phyloP scores from a whole-genome alignment of 2,797 vertebrate species.

The Amniataba percoides region DNA sequence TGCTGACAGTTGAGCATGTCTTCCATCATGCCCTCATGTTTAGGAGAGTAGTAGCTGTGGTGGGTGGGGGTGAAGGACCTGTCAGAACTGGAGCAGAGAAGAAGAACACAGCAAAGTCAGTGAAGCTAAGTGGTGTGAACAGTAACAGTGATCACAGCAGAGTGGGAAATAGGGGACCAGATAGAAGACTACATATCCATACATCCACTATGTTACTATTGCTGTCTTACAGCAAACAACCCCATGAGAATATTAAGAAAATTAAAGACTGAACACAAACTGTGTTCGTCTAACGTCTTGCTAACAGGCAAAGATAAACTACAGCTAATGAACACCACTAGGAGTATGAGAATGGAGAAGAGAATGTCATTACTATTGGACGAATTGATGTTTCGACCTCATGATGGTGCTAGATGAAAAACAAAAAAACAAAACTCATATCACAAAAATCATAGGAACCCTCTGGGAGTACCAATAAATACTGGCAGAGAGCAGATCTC shows the following conservation, averaged over 20 bases:
- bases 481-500: not conserved
- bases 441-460: not conserved
- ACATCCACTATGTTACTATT: not conserved
- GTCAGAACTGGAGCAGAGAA: slow-evolving; percentile 89
- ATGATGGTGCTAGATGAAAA: not conserved
- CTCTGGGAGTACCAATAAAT: not conserved
- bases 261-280: not conserved
- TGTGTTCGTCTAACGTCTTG: not conserved
- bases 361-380: not conserved
- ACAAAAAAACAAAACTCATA: too few species aligned
- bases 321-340: not conserved
- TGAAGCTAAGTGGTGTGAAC: slow-evolving; percentile 69
- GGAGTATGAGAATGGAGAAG: not conserved
- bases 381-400: not conserved
- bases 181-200: too few species aligned
- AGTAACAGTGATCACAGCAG: slow-evolving; percentile 29
- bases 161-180: too few species aligned
- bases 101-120: slow-evolving; percentile 71
- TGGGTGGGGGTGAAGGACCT: slow-evolving; percentile 95
- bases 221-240: not conserved
- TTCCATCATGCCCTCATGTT: slow-evolving; percentile 91
- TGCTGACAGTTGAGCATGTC: slow-evolving; percentile 91
- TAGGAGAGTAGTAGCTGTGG: slow-evolving; percentile 89
- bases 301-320: not conserved
- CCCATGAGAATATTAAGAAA: not conserved